phyloP scores from a whole-genome alignment of 2,113 vertebrate species.

The Colistium nudipinnis region DNA sequence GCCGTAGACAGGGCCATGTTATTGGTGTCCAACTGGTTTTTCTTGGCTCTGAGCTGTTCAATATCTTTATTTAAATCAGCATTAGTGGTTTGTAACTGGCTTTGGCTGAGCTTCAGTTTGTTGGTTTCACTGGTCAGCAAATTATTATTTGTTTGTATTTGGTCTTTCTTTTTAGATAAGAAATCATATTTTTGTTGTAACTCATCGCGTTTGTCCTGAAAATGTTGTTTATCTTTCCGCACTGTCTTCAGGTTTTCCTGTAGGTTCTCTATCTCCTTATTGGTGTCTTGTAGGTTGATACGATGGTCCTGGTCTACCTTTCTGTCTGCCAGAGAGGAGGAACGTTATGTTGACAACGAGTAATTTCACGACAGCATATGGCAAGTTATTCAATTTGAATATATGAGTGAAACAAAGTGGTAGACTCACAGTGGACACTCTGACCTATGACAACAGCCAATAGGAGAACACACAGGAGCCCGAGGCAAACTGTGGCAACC shows the following conservation, averaged over 20 bases:
- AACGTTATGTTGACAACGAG: not conserved
- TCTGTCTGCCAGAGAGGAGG: constrained; percentile 38
- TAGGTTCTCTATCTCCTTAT: constrained; percentile 29
- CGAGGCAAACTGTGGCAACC: constrained; percentile 47
- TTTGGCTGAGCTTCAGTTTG: constrained; percentile 7
- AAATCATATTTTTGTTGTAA: rapidly evolving
- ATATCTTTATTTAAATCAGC: constrained; percentile 16
- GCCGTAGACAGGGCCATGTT: not conserved
- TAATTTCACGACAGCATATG: not conserved
- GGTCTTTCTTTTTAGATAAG: rapidly evolving
- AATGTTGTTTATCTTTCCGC: constrained; percentile 5
- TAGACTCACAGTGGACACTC: constrained; percentile 63
- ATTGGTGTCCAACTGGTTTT: constrained; percentile 1
- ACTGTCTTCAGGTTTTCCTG: constrained; percentile 4
- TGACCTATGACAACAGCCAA: constrained; percentile 61
- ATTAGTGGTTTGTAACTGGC: constrained; percentile 30
- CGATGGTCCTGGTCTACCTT: constrained; percentile 16
- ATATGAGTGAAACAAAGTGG: constrained; percentile 1
- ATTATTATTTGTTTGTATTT: constrained; percentile 8
- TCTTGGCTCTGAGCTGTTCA: constrained; percentile 17
- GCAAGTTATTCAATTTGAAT: not conserved
- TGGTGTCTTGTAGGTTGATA: constrained; percentile 14
- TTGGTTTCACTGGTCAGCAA: not conserved
- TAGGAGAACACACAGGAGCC: constrained; percentile 62
- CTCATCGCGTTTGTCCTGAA: rapidly evolving